Evolutionary conservation across 2,113 vertebrate species (phyloP), one percentile per base, ranked within the genome.

Genomic region (Nibea albiflora): DNA sequence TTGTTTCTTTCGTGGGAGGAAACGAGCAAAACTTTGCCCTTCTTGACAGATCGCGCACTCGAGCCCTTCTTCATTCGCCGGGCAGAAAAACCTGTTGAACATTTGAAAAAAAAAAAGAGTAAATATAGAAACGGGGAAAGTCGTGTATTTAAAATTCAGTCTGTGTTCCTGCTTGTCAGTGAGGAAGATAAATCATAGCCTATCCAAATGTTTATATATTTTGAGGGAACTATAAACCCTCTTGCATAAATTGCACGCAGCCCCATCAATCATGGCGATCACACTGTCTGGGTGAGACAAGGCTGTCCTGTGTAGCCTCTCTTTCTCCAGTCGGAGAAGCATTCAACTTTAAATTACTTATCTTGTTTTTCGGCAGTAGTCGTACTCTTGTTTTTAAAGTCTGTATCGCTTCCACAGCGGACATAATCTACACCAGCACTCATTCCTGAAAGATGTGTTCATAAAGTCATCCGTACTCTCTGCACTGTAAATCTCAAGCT

Each of bases 181-280:
- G 42, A 56, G 57, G 63, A 73, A 84, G 80, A 87, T 57, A 9
- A 70, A 90, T 85, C n/a, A n/a, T 22, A 11, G 50, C 16, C 60
- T 28, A 58, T 73, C 35, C 53, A 69, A 84, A 80, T 76, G 70
- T 73, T 85, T 71, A 58, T 58, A 58, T 53, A 56, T 73, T 80
- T 83, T 53, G 35, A 63, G 50, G n/a, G 50, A 73, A 72, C 49
- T 49, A 46, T 57, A 52, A 76, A 74, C 39, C 14, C 31, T 70
- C n/a, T 19, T 47, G 60, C 64, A 64, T 64, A 62, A 57, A 52
- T 66, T 58, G 28, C 28, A 6, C 16, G 31, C 7, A 53, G 60
- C 42, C 2, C 14, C 58, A 77, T 86, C 75, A 73, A 42, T 85
- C 83, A 83, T 17, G 11, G 19, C 56, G 60, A 26, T 19, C 44